phyloP scores from a whole-genome alignment of 1,140 invertebrate genomes.

The Aricia agestis region DNA sequence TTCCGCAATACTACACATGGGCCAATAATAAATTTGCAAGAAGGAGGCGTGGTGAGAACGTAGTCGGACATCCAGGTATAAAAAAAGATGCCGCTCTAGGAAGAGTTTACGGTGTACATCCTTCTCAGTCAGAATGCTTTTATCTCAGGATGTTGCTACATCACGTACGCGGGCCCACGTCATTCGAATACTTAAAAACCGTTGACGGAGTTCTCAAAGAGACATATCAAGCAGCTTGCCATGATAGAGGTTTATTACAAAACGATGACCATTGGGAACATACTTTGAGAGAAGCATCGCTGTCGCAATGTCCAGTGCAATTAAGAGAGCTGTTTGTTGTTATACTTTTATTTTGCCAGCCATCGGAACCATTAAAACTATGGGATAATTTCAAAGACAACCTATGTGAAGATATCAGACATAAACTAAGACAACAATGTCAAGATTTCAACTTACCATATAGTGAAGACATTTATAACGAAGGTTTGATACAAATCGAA shows the following conservation, averaged over 20 bases:
- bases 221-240: too few species aligned
- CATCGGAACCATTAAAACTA: neutral
- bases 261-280: too few species aligned
- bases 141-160: constrained; percentile 29
- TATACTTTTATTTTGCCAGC: neutral
- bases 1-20: constrained; percentile 57
- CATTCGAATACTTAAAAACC: constrained; percentile 30
- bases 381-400: neutral
- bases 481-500: constrained; percentile 24
- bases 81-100: constrained; percentile 29
- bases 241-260: too few species aligned
- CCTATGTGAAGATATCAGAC: neutral
- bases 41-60: constrained; percentile 29
- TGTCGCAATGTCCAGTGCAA: too few species aligned
- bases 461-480: constrained; percentile 23
- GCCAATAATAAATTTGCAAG: constrained; percentile 27
- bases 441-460: neutral
- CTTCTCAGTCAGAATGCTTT: constrained; percentile 18
- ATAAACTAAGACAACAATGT: neutral
- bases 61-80: constrained; percentile 29
- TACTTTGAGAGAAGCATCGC: too few species aligned
- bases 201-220: constrained; percentile 19
- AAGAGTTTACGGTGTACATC: constrained; percentile 26
- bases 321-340: too few species aligned
- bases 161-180: constrained; percentile 30